phyloP scores from a whole-genome alignment of 2,113 vertebrate genomes.

The Prinia subflava region DNA sequence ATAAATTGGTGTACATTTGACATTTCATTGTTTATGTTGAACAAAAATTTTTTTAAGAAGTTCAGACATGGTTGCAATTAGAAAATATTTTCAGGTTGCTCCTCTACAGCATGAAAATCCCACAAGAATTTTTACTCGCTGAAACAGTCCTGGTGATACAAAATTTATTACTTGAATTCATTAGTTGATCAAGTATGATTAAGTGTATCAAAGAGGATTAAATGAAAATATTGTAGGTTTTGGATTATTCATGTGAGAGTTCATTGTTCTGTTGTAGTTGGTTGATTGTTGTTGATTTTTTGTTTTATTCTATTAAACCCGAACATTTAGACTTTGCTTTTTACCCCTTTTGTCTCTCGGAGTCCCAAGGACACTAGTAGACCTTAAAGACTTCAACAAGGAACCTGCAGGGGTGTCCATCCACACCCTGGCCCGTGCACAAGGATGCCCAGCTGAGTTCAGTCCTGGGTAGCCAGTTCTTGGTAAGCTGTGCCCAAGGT shows the following conservation, averaged over 20 bases:
- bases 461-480: not conserved
- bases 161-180: not conserved
- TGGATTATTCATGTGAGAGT: not conserved
- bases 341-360: not conserved
- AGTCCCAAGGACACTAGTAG: not conserved
- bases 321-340: not conserved
- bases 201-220: not conserved
- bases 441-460: not conserved
- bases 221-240: not conserved
- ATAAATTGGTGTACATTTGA: not conserved
- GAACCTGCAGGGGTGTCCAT: no score
- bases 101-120: not conserved
- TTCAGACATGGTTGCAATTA: not conserved
- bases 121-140: not conserved
- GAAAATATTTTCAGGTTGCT: not conserved
- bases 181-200: not conserved
- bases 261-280: not conserved
- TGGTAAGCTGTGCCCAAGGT: not conserved
- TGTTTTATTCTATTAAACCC: not conserved
- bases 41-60: not conserved
- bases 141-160: not conserved
- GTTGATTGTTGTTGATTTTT: not conserved
- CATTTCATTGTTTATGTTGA: not conserved
- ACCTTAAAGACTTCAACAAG: not conserved
- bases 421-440: rapidly evolving